Conservation (phyloP, 2,888 invertebrate species). For the Ophion ventricosus region DNA sequence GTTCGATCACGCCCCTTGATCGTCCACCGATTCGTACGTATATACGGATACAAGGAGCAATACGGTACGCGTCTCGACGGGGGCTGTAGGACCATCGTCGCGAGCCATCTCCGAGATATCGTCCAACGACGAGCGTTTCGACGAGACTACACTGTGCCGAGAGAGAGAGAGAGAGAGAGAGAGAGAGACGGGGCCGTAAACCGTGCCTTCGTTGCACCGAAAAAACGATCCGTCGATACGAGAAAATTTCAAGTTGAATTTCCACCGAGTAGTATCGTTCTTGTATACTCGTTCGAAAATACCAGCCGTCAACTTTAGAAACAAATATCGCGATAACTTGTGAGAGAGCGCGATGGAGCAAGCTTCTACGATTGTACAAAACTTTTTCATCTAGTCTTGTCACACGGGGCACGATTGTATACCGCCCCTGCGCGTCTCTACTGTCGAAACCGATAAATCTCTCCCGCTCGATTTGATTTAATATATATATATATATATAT, state of each 20-base stretch:
- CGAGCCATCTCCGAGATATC: no score
- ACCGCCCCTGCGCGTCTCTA: neutral
- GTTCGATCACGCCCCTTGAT: slow-evolving; percentile 84
- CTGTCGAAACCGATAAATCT: neutral
- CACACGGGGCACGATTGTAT: neutral
- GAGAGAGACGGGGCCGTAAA: no score
- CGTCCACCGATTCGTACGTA: neutral
- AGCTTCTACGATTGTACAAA: slow-evolving; percentile 14
- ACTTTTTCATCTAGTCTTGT: slow-evolving; percentile 28
- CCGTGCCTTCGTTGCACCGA: no score
- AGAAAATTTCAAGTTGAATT: neutral
- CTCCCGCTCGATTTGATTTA: neutral
- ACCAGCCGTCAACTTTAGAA: neutral
- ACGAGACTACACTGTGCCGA: neutral
- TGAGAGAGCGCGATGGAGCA: neutral
- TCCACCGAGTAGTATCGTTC: neutral
- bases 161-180: neutral
- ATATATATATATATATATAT: neutral
- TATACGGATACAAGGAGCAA: no score
- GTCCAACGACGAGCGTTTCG: neutral
- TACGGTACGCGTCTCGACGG: neutral
- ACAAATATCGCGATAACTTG: neutral
- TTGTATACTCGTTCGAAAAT: neutral
- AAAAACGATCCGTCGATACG: neutral
- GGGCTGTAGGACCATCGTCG: no score